Percentiles rank a stretch among this genome's conserved stretches.
Conservation (phyloP, 2,888 invertebrate species). For the Tetranychus truncatus region DNA sequence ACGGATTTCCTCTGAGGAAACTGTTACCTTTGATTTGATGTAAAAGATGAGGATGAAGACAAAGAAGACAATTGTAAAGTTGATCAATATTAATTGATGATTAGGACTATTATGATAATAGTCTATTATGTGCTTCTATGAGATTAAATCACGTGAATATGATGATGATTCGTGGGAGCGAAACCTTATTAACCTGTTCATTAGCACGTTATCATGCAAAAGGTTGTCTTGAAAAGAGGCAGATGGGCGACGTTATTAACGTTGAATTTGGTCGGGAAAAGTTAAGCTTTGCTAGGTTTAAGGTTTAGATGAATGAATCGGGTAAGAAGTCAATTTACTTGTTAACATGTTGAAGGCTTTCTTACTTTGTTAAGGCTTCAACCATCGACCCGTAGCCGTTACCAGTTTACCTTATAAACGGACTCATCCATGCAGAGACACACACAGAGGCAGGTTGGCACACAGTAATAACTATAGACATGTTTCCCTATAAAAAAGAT, state of each 20-base stretch:
- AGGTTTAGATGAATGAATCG: not conserved
- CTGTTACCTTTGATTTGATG: not conserved
- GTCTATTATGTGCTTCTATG: not conserved
- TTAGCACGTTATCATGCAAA: slow-evolving; percentile 1
- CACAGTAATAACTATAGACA: not conserved
- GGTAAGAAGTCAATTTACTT: not conserved
- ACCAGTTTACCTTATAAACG: not conserved
- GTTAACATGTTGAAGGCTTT: not conserved
- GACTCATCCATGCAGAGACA: not conserved
- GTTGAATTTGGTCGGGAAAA: not conserved
- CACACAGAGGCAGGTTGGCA: not conserved
- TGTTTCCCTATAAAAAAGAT: not conserved
- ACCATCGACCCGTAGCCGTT: not conserved
- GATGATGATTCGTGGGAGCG: not conserved
- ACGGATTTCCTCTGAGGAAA: not conserved
- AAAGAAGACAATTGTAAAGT: not conserved
- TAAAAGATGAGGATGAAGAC: not conserved
- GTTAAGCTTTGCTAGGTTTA: not conserved
- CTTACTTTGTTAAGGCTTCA: not conserved
- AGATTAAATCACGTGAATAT: not conserved
- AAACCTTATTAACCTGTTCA: slow-evolving; percentile 1
- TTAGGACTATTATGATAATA: not conserved
- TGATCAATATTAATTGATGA: not conserved
- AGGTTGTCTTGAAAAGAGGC: not conserved
- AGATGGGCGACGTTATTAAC: not conserved